Conservation (phyloP, 1,140 invertebrate genomes). For the Bombus haemorrhoidalis region DNA sequence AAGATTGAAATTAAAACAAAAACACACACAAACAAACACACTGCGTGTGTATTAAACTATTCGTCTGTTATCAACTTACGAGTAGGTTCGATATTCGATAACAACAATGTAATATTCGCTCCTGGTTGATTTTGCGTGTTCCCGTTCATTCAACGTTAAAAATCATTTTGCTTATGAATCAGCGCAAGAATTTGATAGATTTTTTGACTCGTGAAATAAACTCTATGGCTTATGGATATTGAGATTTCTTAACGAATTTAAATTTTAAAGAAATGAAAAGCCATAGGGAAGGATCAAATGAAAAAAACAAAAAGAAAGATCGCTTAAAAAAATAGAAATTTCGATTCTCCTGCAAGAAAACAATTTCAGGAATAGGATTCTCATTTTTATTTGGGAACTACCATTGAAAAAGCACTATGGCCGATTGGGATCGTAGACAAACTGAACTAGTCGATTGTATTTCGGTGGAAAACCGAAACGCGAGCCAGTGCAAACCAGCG, state of each 20-base stretch:
- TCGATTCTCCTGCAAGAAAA: not conserved
- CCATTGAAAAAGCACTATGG: not conserved
- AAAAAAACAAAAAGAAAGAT: not conserved
- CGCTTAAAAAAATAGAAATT: not conserved
- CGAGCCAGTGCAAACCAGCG: not conserved
- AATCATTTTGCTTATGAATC: no score
- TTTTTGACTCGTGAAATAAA: not conserved
- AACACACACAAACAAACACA: no score
- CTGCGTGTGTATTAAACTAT: no score
- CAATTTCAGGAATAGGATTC: not conserved
- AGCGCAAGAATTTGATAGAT: not conserved
- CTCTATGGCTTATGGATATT: not conserved
- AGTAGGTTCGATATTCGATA: no score
- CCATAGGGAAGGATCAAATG: not conserved
- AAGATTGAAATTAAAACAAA: no score
- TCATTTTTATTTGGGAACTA: not conserved
- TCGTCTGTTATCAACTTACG: no score
- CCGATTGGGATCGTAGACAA: not conserved
- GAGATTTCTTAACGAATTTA: not conserved
- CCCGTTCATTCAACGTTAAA: no score
- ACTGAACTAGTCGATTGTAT: not conserved
- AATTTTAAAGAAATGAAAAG: not conserved
- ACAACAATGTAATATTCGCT: no score
- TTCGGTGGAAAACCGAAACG: conserved; percentile 17
- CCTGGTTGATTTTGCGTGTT: no score